Percentiles rank a stretch among this genome's conserved stretches.
Conservation (phyloP, 2,888 invertebrate genomes). For the Oeneis ivallda region DNA sequence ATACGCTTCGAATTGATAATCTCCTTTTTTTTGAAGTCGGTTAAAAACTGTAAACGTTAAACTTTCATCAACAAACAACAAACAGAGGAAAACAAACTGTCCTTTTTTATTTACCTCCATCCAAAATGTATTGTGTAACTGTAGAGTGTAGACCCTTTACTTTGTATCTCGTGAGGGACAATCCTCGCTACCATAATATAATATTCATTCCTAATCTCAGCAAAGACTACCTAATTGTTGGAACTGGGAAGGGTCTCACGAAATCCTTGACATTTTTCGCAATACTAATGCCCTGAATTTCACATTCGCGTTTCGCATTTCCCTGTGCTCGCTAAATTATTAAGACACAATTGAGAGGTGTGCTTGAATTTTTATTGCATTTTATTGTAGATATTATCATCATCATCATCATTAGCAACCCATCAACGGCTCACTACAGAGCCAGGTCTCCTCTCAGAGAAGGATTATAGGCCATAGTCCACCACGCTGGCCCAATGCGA, state of each 20-base stretch:
- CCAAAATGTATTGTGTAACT: slow-evolving; percentile 31
- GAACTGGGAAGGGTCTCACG: slow-evolving; percentile 39
- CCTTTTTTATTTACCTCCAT: slow-evolving; percentile 20
- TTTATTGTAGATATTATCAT: too few species aligned
- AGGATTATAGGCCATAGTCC: too few species aligned
- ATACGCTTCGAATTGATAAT: too few species aligned
- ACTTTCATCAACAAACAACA: slow-evolving; percentile 12
- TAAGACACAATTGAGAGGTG: slow-evolving; percentile 8
- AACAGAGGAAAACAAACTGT: not conserved
- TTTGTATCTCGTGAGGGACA: slow-evolving; percentile 34
- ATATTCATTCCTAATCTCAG: slow-evolving; percentile 51
- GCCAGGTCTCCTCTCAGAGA: too few species aligned
- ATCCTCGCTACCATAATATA: slow-evolving; percentile 43
- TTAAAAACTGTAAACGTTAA: not conserved
- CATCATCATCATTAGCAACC: too few species aligned
- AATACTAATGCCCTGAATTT: slow-evolving; percentile 45
- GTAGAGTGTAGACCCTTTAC: slow-evolving; percentile 28
- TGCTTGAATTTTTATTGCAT: slow-evolving; percentile 7
- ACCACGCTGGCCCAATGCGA: too few species aligned
- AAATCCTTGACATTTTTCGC: slow-evolving; percentile 43
- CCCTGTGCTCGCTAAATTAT: slow-evolving; percentile 7
- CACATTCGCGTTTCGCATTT: slow-evolving; percentile 26
- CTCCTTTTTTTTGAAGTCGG: too few species aligned
- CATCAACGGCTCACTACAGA: too few species aligned
- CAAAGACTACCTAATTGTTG: slow-evolving; percentile 40